phyloP scores from a whole-genome alignment of 1,140 invertebrate species.

The Cryptotermes secundus region DNA sequence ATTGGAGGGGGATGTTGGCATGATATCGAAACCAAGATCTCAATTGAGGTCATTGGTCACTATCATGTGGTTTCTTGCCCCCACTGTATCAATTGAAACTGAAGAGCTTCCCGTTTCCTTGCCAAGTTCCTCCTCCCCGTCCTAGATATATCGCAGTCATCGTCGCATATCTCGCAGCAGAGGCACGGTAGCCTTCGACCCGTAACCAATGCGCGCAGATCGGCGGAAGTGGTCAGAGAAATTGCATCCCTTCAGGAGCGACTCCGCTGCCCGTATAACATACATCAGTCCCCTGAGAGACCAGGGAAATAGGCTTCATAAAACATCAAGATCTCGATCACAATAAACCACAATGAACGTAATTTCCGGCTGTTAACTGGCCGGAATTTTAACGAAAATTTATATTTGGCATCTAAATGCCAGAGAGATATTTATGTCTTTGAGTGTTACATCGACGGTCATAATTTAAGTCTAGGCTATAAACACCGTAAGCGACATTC shows the following conservation, averaged over 20 bases:
- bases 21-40: background rate
- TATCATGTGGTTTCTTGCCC: background rate
- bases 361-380: background rate
- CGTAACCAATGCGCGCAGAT: background rate
- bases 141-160: background rate
- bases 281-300: background rate
- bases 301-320: background rate
- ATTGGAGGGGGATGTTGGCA: background rate
- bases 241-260: background rate
- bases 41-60: background rate
- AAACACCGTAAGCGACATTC: no score
- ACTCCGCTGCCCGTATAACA: background rate
- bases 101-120: conserved; percentile 4
- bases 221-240: conserved; percentile 12
- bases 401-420: background rate
- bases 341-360: background rate
- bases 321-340: conserved; percentile 1
- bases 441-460: no score
- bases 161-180: background rate
- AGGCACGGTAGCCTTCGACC: background rate
- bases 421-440: background rate
- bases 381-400: background rate
- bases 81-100: conserved; percentile 13
- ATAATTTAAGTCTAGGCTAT: no score
- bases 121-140: background rate